Evolutionary conservation across 2,888 invertebrate species (phyloP).

Genomic region (Malthinus flaveolus): DNA sequence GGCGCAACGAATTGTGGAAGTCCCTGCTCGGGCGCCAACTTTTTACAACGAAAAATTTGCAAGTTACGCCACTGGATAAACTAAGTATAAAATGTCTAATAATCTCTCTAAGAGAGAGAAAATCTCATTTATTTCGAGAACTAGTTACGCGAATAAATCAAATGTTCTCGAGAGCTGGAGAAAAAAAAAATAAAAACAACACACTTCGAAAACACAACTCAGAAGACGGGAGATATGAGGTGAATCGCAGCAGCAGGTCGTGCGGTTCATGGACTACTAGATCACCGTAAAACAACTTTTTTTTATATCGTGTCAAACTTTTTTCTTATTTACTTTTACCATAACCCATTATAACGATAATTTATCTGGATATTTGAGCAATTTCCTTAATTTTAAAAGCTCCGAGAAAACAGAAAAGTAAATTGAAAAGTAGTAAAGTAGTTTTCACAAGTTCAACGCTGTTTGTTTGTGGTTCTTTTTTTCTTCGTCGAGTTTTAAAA

Average conservation of each 20-base stretch:
- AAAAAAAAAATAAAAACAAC: slow-evolving; percentile 30
- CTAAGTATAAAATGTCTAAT: slow-evolving; percentile 47
- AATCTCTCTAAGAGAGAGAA: slow-evolving; percentile 41
- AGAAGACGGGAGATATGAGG: slow-evolving; percentile 36
- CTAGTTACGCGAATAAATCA: slow-evolving; percentile 51
- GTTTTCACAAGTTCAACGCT: slow-evolving; percentile 16
- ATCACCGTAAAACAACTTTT: slow-evolving; percentile 44
- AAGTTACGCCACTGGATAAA: slow-evolving; percentile 18
- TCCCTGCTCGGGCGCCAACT: too few relatives aligned
- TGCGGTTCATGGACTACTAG: slow-evolving; percentile 55
- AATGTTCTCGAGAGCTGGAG: slow-evolving; percentile 46
- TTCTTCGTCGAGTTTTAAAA: slow-evolving; percentile 3
- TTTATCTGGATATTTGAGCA: slow-evolving; percentile 13
- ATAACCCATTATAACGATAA: slow-evolving; percentile 14
- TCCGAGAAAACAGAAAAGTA: slow-evolving; percentile 9
- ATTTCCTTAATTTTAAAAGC: slow-evolving; percentile 17
- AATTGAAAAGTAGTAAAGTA: slow-evolving; percentile 19
- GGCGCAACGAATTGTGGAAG: too few relatives aligned
- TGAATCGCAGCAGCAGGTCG: slow-evolving; percentile 52
- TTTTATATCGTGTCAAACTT: slow-evolving; percentile 6
- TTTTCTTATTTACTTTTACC: slow-evolving; percentile 19
- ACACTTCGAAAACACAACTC: slow-evolving; percentile 46
- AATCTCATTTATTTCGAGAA: slow-evolving; percentile 39
- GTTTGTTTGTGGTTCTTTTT: slow-evolving; percentile 18
- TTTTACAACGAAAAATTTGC: too few relatives aligned